Base-by-base conservation (phyloP, 1,140 invertebrate species). In the Dendroctonus ponderosae region DNA sequence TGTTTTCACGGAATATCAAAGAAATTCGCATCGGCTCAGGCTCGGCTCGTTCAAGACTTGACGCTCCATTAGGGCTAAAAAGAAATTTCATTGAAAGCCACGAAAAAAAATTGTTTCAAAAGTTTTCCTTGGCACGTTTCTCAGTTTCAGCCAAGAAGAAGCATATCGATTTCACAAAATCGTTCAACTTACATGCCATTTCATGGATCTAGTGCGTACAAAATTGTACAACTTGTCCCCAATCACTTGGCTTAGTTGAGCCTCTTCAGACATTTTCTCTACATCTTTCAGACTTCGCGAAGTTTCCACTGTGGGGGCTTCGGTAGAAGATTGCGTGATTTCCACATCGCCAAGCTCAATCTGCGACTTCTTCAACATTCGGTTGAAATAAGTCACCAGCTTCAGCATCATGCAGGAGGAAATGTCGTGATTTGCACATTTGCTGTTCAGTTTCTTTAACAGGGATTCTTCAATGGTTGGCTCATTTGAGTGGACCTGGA, bases 331-430 rank as follows among this genome's bases (percentile, higher is more conserved):
- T 76, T 91, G 87, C 6, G 87, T 86, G 52, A 93, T 89, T 76
- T 91, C 87, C 49, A 92, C 80, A 68, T 89, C 88, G 38, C 91
- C 89, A 37, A 86, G 85, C 72, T 90, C 88, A 69, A 92, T 84
- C 51, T 86, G 85, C 0, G 89, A 87, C 64, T 91, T 93, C 76
- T 91, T 89, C 74, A 92, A 79, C 72, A 92, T 83, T 54, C 86
- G 83, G 78, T 93, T 91, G 80, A 91, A 90, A 73, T 92, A 91
- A 1, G 87, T 88, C 5, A 91, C 86, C 63, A 91, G 76, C 78
- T 92, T 91, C 5, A 91, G 79, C 82, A 91, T 90, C 67, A 90
- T 86, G 73, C 91, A 93, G 12, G 90, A 87, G 39, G 87, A 89
- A 8, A 89, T 84, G 68, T 92, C 89, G 49, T 87, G 83, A 58